Conservation (phyloP, 2,888 invertebrate species). For the Leucoptera coffeella region DNA sequence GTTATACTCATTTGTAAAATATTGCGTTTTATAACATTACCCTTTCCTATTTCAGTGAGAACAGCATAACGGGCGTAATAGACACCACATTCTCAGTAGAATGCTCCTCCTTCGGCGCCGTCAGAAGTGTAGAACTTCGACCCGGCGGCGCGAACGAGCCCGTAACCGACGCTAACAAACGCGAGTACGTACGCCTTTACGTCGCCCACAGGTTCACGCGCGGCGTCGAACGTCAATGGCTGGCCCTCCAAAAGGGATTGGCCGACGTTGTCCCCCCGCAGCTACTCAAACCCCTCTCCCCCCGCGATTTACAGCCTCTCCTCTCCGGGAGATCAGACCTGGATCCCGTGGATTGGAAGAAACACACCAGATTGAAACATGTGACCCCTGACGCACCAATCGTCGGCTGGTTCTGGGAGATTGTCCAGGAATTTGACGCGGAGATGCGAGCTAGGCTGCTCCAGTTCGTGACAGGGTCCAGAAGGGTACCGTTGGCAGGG, state of each 20-base stretch:
- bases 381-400: conserved; percentile 81
- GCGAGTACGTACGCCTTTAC: conserved; percentile 85
- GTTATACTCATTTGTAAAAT: too few relatives aligned
- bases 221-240: conserved; percentile 94
- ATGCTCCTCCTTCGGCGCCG: conserved; percentile 89
- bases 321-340: conserved; percentile 90
- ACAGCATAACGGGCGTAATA: conserved; percentile 77
- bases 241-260: conserved; percentile 80
- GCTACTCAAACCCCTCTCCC: conserved; percentile 82
- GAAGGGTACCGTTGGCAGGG: conserved; percentile 91
- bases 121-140: conserved; percentile 88
- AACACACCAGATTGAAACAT: conserved; percentile 90
- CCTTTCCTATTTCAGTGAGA: conserved; percentile 69
- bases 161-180: conserved; percentile 88
- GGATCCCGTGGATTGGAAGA: conserved; percentile 90
- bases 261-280: conserved; percentile 84
- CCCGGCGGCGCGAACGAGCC: conserved; percentile 77
- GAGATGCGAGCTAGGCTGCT: conserved; percentile 90
- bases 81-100: conserved; percentile 95
- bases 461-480: conserved; percentile 95
- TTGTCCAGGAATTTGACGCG: conserved; percentile 57
- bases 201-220: conserved; percentile 95
- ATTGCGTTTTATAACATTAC: too few relatives aligned
- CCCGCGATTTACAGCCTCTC: conserved; percentile 88
- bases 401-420: conserved; percentile 48